Evolutionary conservation across 2,888 invertebrate genomes (phyloP).

Genomic region (Cremastobaeus sp.): DNA sequence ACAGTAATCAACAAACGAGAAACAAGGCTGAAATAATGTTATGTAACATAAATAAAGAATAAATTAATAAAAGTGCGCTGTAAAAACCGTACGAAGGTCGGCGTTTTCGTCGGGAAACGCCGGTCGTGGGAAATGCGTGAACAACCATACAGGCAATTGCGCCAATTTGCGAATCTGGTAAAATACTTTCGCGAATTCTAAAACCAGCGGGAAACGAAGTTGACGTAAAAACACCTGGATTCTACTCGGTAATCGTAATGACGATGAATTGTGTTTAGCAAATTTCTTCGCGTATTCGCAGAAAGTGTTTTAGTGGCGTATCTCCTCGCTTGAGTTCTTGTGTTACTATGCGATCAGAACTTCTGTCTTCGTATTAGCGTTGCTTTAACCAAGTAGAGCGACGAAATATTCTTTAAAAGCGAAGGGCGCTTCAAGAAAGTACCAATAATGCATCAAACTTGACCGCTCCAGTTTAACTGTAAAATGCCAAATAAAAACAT

Average conservation of each 20-base stretch:
- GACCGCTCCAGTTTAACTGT: slow-evolving; percentile 76
- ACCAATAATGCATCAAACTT: slow-evolving; percentile 69
- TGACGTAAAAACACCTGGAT: slow-evolving; percentile 42
- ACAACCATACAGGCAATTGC: slow-evolving; percentile 41
- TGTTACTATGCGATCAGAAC: slow-evolving; percentile 62
- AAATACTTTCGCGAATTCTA: slow-evolving; percentile 61
- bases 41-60: slow-evolving; percentile 1
- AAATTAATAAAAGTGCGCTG: too few relatives aligned
- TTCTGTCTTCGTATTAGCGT: slow-evolving; percentile 71
- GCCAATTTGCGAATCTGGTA: slow-evolving; percentile 50
- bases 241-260: slow-evolving; percentile 43
- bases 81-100: too few relatives aligned
- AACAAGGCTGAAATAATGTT: too few relatives aligned
- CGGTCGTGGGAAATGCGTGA: slow-evolving; percentile 25
- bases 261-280: slow-evolving; percentile 30
- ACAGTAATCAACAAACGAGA: too few relatives aligned
- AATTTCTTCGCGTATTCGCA: slow-evolving; percentile 41
- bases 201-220: slow-evolving; percentile 68
- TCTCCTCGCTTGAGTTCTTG: slow-evolving; percentile 15
- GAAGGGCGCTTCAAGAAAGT: slow-evolving; percentile 63
- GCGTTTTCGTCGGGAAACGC: too few relatives aligned
- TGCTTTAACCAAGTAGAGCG: slow-evolving; percentile 76
- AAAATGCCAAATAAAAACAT: slow-evolving; percentile 61
- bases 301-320: slow-evolving; percentile 13
- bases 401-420: slow-evolving; percentile 72